Base-by-base conservation (phyloP, 2,797 vertebrate genomes). In the Nannoperca australis region DNA sequence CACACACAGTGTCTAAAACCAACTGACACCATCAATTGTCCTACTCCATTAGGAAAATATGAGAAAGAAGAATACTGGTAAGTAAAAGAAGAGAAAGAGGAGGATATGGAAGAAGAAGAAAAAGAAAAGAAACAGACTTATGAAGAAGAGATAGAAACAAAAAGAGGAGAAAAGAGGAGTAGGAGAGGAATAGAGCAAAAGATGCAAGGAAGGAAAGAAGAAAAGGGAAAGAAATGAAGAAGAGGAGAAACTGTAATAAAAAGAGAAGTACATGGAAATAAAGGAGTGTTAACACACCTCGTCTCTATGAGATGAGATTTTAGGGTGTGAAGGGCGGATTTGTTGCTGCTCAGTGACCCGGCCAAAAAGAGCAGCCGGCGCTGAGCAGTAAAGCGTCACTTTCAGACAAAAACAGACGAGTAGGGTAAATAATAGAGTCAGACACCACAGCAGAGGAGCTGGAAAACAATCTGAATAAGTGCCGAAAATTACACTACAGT, bases 401-500 rank as follows among this genome's bases (percentile, higher is more conserved):
- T 45, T 62, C 38, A 45, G 67, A 44, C 14, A 56, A 64, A 86
- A 89, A 90, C 49, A 67, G 70, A 78, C 0, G 51, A 68, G 50
- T 68, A 44, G 36, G 65, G 45, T 69, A 85, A 85, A 88, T 83
- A 82, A 92, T 67, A 72, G 82, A 86, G 85, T 81, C 59, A 76
- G 78, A 87, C 85, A 87, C 66, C 69, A 81, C 17, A 64, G 75
- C 85, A 73, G 73, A 78, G 85, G 84, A 83, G 66, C 72, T 22
- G 11, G 69, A 83, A 82, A 86, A 84, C 76, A 80, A 84, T 91
- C 78, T 61, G 69, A 89, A 84, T 84, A 85, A 89, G 84, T 83
- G 85, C 63, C 71, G 81, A 79, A 89, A 86, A 89, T 86, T 50
- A 87, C 83, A 76, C 84, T 13, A 74, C 80, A 30, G 70, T 78